Conservation (phyloP, 2,797 vertebrate genomes). For the Gymnocypris eckloni region DNA sequence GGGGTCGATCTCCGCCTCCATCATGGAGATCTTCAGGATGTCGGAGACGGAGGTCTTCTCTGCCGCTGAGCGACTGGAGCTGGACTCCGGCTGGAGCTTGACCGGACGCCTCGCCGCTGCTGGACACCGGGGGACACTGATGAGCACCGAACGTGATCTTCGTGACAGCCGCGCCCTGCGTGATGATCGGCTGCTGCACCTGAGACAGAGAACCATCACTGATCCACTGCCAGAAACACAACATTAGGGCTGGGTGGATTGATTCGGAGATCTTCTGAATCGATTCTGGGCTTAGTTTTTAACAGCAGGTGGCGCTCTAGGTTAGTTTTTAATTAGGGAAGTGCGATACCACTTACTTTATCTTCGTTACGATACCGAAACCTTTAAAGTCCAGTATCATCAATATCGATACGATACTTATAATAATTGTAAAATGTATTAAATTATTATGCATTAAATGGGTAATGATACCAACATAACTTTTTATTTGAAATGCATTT, state of each 20-base stretch:
- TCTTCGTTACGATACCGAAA: too few species aligned
- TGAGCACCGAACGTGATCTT: conserved; percentile 92
- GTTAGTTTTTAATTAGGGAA: too few species aligned
- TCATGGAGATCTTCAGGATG: conserved; percentile 97
- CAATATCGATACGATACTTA: neutral
- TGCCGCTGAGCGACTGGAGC: conserved; percentile 75
- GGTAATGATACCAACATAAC: too few species aligned
- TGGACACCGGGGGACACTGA: conserved; percentile 84
- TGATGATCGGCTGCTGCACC: conserved; percentile 91
- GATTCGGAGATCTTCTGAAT: too few species aligned
- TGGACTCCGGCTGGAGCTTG: conserved; percentile 85
- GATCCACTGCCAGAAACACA: neutral
- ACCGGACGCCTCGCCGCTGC: conserved; percentile 84
- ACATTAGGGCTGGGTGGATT: too few species aligned
- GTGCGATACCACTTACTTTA: neutral
- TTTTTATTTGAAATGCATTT: too few species aligned
- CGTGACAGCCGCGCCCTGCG: conserved; percentile 91
- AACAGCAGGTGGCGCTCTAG: too few species aligned
- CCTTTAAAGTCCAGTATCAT: neutral
- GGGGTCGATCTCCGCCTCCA: conserved; percentile 95
- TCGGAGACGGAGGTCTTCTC: conserved; percentile 89
- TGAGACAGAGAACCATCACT: conserved; percentile 54
- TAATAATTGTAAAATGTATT: too few species aligned
- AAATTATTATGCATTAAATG: too few species aligned
- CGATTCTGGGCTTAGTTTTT: too few species aligned